Evolutionary conservation across 2,888 invertebrate genomes (phyloP), one percentile per base, ranked within the genome.

Genomic region (Frankliniella intonsa): DNA sequence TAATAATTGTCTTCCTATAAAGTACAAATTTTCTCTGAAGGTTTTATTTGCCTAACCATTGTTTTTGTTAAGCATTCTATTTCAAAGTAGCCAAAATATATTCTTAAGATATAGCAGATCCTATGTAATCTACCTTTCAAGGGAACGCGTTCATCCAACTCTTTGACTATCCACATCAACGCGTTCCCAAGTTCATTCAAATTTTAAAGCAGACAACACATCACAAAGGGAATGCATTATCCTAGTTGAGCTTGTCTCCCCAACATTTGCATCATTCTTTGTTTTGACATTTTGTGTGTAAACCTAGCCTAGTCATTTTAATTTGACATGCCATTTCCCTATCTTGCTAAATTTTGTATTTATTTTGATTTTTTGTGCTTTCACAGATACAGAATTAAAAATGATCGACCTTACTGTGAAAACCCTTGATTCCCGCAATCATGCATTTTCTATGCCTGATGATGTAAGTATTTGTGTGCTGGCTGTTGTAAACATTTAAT

Each of bases 391-490:
- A 81, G 1, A 80, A 12, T 8, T 50, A 84, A 90, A 88, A 87
- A 93, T 93, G 93, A 94, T 96, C 90, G 92, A 94, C 86, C 90
- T 97, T 86, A 96, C 94, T 85, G 94, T 97, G 85, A 96, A 96
- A 89, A 97, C 96, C 83, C 90, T 97, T 87, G 96, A 97, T 90
- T 94, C 95, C 65, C 93, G 92, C 87, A 95, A 96, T 89, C 95
- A 95, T 88, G 90, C 90, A 80, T 96, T 96, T 88, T 90, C 91
- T 81, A 93, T 96, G 83, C 93, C 94, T 84, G 94, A 95, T 90
- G 94, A 94, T 90, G 96, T 96, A 90, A 93, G 94, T 91, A 83
- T 82, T 62, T 38, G 50, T 80, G 55, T 69, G 22, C 76, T 14
- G 11, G 65, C 51, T 76, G 81, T 84, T 19, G 51, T 51, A 8